Conservation (phyloP, 2,888 invertebrate species). For the Cephus rjabovi region DNA sequence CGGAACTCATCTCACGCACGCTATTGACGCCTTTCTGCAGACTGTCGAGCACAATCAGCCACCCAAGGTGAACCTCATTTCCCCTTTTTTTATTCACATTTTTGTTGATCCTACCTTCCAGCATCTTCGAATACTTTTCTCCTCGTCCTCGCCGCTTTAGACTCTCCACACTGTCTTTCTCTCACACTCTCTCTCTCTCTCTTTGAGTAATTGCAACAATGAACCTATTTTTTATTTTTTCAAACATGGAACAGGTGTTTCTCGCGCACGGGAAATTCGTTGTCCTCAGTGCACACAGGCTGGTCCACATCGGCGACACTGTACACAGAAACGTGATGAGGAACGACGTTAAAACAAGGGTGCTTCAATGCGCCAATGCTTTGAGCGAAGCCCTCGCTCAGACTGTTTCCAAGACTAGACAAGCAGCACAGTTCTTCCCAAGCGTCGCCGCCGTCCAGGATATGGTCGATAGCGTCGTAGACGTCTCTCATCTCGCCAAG, state of each 20-base stretch:
- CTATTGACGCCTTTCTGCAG: slow-evolving; percentile 91
- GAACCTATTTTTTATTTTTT: background rate
- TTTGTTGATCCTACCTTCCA: background rate
- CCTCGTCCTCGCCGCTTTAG: background rate
- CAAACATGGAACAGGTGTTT: slow-evolving; percentile 70
- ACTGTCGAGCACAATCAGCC: slow-evolving; percentile 94
- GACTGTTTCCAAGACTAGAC: slow-evolving; percentile 89
- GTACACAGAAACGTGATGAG: slow-evolving; percentile 87
- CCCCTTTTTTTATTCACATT: slow-evolving; percentile 29
- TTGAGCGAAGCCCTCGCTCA: slow-evolving; percentile 84
- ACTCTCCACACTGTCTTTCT: background rate
- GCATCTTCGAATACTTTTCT: background rate
- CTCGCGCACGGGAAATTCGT: slow-evolving; percentile 95
- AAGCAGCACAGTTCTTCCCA: slow-evolving; percentile 92
- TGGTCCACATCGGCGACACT: slow-evolving; percentile 95
- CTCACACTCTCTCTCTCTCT: background rate
- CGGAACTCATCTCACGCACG: slow-evolving; percentile 85
- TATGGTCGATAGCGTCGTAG: slow-evolving; percentile 92
- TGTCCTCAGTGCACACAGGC: slow-evolving; percentile 91
- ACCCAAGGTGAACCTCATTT: slow-evolving; percentile 74
- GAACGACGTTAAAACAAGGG: slow-evolving; percentile 78
- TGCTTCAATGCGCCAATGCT: slow-evolving; percentile 82
- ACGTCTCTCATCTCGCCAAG: slow-evolving; percentile 85
- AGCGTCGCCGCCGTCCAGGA: slow-evolving; percentile 90
- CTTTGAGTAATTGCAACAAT: background rate